phyloP scores from a whole-genome alignment of 2,888 invertebrate species.

The Lysandra bellargus region DNA sequence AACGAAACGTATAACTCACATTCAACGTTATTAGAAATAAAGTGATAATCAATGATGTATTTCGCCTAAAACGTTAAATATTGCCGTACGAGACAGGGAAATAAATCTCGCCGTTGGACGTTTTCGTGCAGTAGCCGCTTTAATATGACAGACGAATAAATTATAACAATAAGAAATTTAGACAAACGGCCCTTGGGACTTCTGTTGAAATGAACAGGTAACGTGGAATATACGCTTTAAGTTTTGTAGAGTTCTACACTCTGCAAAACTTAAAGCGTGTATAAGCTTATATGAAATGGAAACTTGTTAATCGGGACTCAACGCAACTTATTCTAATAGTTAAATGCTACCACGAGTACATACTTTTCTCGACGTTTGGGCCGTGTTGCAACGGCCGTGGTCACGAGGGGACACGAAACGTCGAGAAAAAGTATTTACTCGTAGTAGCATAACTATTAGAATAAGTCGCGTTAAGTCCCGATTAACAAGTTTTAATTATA shows the following conservation, averaged over 20 bases:
- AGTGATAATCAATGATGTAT: slow-evolving; percentile 34
- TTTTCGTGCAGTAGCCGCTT: slow-evolving; percentile 17
- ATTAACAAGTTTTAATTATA: too few species aligned
- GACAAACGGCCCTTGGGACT: background rate
- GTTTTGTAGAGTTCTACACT: background rate
- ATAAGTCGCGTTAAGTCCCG: too few species aligned
- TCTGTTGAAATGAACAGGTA: background rate
- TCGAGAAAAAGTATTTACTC: too few species aligned
- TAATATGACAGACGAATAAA: slow-evolving; percentile 29
- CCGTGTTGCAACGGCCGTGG: too few species aligned
- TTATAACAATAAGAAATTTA: slow-evolving; percentile 17
- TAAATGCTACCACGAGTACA: too few species aligned
- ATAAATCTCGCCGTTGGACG: slow-evolving; percentile 26
- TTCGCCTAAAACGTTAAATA: slow-evolving; percentile 34
- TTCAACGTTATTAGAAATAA: slow-evolving; percentile 56
- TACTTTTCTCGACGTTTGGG: too few species aligned
- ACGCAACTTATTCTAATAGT: too few species aligned
- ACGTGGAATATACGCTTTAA: background rate
- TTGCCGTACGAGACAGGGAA: slow-evolving; percentile 22
- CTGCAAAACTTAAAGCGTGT: too few species aligned
- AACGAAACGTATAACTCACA: slow-evolving; percentile 66
- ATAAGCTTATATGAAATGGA: too few species aligned
- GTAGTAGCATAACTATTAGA: too few species aligned
- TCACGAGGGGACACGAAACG: too few species aligned
- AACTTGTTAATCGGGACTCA: too few species aligned